Percentiles rank a stretch among this genome's conserved stretches.
These are phyloP conservation scores for Galerucella pusilla DNA, from an alignment of 2,888 invertebrate species.

Conservation along the genomic window DNA sequence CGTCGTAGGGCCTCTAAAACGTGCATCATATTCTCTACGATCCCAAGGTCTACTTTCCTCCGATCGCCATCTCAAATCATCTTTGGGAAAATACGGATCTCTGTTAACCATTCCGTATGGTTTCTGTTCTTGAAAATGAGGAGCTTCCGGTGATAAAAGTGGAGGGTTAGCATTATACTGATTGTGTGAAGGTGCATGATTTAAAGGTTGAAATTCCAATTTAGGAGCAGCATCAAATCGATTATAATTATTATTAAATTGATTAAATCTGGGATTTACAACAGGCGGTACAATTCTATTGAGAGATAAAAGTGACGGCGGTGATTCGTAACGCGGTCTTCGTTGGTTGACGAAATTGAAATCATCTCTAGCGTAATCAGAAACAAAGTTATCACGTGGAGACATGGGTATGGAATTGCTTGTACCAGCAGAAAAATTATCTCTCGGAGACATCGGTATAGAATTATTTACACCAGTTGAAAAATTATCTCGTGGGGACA, in stretches of 20 bases:
- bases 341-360: constrained; percentile 25
- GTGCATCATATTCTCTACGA: constrained; percentile 36
- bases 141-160: constrained; percentile 39
- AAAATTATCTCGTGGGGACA: constrained; percentile 16
- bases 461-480: neutral
- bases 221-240: constrained; percentile 34
- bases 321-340: constrained; percentile 14
- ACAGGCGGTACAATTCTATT: constrained; percentile 19
- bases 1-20: constrained; percentile 49
- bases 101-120: constrained; percentile 33
- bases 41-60: constrained; percentile 42
- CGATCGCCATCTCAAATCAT: constrained; percentile 38
- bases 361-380: constrained; percentile 41
- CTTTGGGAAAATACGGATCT: constrained; percentile 30
- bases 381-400: constrained; percentile 38
- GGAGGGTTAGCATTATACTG: constrained; percentile 39
- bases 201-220: constrained; percentile 42
- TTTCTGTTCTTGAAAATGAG: constrained; percentile 42
- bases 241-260: constrained; percentile 27
- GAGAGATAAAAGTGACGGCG: constrained; percentile 5
- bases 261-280: constrained; percentile 31
- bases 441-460: constrained; percentile 8
- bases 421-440: neutral
- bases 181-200: constrained; percentile 30
- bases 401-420: constrained; percentile 25